Conservation (phyloP, 2,797 vertebrate species). For the Steatocranus sp. region DNA sequence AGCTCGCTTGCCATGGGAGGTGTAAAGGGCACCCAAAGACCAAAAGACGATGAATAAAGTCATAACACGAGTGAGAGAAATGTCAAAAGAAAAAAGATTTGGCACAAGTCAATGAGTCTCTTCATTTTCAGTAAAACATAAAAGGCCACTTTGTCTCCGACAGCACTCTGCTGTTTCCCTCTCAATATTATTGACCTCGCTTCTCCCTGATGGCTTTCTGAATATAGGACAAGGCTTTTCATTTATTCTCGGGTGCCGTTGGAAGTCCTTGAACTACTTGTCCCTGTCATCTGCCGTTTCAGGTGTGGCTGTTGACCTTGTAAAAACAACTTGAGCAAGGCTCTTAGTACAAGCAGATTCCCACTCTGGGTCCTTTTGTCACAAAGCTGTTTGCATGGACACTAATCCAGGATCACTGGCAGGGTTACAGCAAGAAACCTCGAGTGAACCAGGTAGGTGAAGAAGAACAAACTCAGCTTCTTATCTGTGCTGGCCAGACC, state of each 20-base stretch:
- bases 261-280: conserved; percentile 62
- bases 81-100: neutral
- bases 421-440: neutral
- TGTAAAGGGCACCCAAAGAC: conserved; percentile 8
- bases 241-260: conserved; percentile 46
- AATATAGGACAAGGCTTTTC: conserved; percentile 60
- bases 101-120: neutral
- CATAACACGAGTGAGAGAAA: conserved; percentile 18
- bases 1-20: neutral
- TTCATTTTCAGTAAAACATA: conserved; percentile 18
- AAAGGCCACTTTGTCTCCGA: conserved; percentile 18
- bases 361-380: neutral
- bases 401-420: neutral
- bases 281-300: conserved; percentile 39
- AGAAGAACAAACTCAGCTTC: neutral
- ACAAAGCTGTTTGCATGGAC: neutral
- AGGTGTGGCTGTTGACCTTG: conserved; percentile 52
- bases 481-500: neutral
- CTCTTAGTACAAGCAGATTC: neutral
- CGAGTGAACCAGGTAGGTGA: neutral
- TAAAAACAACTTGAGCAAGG: conserved; percentile 24
- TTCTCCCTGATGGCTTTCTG: conserved; percentile 30
- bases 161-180: neutral
- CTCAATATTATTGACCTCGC: conserved; percentile 47
- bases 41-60: conserved; percentile 49